phyloP scores from a whole-genome alignment of 2,797 vertebrate genomes.

The Peromyscus aztecus region DNA sequence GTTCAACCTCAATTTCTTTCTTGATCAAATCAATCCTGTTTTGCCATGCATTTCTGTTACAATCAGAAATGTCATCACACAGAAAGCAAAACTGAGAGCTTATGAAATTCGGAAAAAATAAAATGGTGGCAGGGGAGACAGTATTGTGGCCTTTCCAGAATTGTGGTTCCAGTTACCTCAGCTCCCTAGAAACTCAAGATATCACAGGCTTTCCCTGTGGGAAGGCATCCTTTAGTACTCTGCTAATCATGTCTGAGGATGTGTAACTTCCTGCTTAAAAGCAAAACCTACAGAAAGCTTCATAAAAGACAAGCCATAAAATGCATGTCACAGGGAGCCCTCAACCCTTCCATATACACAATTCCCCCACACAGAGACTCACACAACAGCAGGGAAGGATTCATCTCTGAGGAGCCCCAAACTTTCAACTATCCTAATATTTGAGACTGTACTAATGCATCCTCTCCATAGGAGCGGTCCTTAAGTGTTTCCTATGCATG shows the following conservation, averaged over 20 bases:
- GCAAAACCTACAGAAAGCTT: background rate
- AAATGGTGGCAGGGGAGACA: background rate
- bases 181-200: slow-evolving; percentile 25
- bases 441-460: background rate
- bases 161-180: background rate
- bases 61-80: slow-evolving; percentile 2
- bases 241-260: background rate
- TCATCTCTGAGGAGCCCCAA: background rate
- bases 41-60: slow-evolving; percentile 2
- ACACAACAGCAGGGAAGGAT: background rate
- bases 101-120: background rate
- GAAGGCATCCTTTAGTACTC: background rate
- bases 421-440: slow-evolving; percentile 39
- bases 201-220: background rate
- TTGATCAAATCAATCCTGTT: slow-evolving; percentile 17
- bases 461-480: background rate
- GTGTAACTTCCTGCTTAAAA: slow-evolving; percentile 36
- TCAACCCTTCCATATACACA: background rate
- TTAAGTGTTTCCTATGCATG: slow-evolving; percentile 15
- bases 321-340: background rate
- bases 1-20: background rate
- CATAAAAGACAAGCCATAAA: slow-evolving; percentile 22
- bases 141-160: background rate
- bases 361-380: background rate
- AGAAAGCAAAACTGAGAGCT: slow-evolving; percentile 15